Base-by-base conservation (phyloP, 2,113 vertebrate species). In the Mirounga angustirostris region DNA sequence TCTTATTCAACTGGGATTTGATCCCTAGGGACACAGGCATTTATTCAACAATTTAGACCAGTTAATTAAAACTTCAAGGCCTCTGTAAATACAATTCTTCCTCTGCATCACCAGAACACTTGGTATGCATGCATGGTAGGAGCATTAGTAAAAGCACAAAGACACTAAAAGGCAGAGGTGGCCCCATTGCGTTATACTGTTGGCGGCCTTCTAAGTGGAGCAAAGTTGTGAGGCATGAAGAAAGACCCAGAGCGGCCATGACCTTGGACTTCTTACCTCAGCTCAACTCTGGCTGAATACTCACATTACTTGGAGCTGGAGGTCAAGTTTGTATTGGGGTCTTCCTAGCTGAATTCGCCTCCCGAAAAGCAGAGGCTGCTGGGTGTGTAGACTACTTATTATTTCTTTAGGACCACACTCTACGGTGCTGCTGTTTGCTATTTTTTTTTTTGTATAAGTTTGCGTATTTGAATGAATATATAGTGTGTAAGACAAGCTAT, bases 61-160 rank as follows among this genome's bases (percentile, higher is more conserved):
- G 97, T 97, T 98, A 98, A 98, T 97, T 98, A 98, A 98, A 98
- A 96, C 92, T 90, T 91, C 83, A 85, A 96, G 97, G 76, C 93
- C 79, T 95, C 74, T 91, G 52, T 97, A 96, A 97, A 98, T 95
- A 96, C 63, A 91, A 56, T 71, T 87, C 67, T 93, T 86, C 56
- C 40, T 95, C 46, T 52, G 43, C 24, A 58, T 22, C 74, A 40
- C 30, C 22, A 40, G 91, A 73, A 74, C 12, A 78, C 65, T 74
- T 89, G 36, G 28, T 82, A 43, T 65, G 50, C 86, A 19, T 36
- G 40, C 56, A 15, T 43, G n/a, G 16, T n/a, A 92, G 24, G 61
- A 94, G 69, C 86, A 69, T 84, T 58, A 71, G 63, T 14, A 63
- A 71, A 92, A 46, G 33, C 59, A 46, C 9, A 36, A 67, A 26